Conservation (phyloP, 2,888 invertebrate species). For the Polydrusus tereticollis region DNA sequence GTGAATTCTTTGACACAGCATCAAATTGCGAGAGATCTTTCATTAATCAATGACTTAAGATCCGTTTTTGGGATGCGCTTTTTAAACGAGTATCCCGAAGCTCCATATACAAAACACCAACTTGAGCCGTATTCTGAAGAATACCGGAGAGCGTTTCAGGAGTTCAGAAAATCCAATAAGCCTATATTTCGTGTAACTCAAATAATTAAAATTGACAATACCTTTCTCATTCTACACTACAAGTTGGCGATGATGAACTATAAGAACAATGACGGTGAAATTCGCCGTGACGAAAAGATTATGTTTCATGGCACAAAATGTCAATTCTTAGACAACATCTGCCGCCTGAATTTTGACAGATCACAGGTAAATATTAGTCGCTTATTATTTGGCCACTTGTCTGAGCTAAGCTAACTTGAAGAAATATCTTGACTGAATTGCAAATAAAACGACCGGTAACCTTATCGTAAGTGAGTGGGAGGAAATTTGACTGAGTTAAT, state of each 20-base stretch:
- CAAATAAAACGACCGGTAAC: too few relatives aligned
- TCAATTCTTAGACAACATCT: constrained; percentile 33
- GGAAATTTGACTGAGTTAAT: too few relatives aligned
- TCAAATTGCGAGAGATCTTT: not conserved
- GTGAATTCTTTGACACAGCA: not conserved
- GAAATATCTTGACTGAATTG: too few relatives aligned
- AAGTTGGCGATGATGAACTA: constrained; percentile 24
- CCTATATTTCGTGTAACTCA: constrained; percentile 11
- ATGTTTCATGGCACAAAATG: constrained; percentile 46
- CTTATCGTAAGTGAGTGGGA: not conserved
- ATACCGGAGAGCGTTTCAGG: not conserved
- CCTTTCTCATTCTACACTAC: constrained; percentile 40
- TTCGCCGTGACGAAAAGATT: not conserved
- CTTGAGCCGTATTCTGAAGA: not conserved
- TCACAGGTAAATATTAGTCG: not conserved
- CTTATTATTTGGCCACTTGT: too few relatives aligned
- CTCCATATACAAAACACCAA: not conserved
- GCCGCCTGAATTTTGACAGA: constrained; percentile 39
- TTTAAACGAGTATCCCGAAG: not conserved
- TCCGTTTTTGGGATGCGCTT: not conserved
- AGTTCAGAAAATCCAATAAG: not conserved
- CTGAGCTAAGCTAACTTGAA: too few relatives aligned
- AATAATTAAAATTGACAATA: constrained; percentile 39
- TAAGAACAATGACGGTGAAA: not conserved
- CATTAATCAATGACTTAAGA: not conserved